Conservation (phyloP, 2,888 invertebrate genomes). For the Lagria hirta region DNA sequence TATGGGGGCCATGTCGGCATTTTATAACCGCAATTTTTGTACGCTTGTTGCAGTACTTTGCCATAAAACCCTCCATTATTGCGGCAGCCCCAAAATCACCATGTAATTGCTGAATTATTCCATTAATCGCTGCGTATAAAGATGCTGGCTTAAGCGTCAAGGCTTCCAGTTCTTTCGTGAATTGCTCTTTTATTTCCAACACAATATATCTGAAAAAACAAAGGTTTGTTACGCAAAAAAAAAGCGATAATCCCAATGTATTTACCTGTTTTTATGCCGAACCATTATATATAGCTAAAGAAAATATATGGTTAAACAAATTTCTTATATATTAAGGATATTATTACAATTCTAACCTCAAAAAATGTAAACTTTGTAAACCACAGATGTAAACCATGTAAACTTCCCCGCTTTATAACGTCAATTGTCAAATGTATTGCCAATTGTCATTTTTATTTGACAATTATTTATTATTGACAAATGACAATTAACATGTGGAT, state of each 20-base stretch:
- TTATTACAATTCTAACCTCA: no score
- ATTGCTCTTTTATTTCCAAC: constrained; percentile 61
- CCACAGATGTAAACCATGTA: no score
- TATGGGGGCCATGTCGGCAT: constrained; percentile 74
- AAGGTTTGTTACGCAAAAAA: not conserved
- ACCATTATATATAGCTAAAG: no score
- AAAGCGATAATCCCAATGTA: constrained; percentile 3
- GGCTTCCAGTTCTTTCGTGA: constrained; percentile 56
- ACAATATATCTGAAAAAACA: constrained; percentile 65
- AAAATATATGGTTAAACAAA: no score
- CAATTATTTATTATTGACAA: no score
- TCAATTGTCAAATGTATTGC: no score
- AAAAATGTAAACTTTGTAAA: no score
- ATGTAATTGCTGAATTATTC: constrained; percentile 68
- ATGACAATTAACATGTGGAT: no score
- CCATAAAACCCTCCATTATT: constrained; percentile 69
- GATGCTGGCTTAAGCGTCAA: constrained; percentile 58
- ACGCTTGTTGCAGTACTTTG: constrained; percentile 77
- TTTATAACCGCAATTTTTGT: constrained; percentile 75
- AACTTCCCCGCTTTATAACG: no score
- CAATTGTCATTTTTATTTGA: no score
- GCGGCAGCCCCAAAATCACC: constrained; percentile 77
- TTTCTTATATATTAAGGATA: no score
- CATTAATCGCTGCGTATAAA: constrained; percentile 61
- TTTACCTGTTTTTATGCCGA: constrained; percentile 47